Conservation (phyloP, 2,797 vertebrate species). For the Pseudochirops cupreus region DNA sequence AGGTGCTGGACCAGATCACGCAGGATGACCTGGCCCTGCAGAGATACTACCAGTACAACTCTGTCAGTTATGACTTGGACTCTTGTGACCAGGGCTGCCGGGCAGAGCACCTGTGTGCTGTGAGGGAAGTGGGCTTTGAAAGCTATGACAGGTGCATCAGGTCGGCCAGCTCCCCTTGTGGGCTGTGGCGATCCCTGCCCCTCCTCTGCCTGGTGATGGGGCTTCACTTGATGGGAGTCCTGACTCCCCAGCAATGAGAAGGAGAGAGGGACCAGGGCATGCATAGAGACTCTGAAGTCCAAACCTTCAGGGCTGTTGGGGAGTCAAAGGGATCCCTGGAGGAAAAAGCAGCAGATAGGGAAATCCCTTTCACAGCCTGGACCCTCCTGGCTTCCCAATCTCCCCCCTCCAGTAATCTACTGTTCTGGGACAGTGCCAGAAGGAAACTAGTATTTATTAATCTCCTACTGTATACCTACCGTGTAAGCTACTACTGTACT, state of each 20-base stretch:
- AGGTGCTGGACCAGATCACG: conserved; percentile 84
- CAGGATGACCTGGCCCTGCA: conserved; percentile 85
- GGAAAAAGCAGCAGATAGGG: background rate
- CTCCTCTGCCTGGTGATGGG: background rate
- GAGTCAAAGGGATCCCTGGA: background rate
- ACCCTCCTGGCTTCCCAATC: too few relatives aligned
- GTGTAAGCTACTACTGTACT: background rate
- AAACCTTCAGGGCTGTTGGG: background rate
- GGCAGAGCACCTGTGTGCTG: conserved; percentile 92
- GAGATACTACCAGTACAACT: conserved; percentile 93
- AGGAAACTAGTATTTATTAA: background rate
- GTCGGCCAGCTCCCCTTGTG: conserved; percentile 58
- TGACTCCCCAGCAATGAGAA: background rate
- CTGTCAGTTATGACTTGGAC: conserved; percentile 90
- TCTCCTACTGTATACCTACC: background rate
- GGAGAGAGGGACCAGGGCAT: background rate
- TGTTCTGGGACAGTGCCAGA: background rate
- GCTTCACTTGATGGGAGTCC: background rate
- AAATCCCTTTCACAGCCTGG: background rate
- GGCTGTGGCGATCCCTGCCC: background rate
- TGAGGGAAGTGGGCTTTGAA: conserved; percentile 89
- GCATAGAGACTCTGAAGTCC: background rate
- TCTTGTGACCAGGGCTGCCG: conserved; percentile 88
- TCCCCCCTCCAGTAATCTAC: background rate
- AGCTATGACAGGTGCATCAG: conserved; percentile 88